These are phyloP conservation scores for Chironomus tepperi DNA, from an alignment of 1,140 invertebrate genomes.

Conservation along the genomic window DNA sequence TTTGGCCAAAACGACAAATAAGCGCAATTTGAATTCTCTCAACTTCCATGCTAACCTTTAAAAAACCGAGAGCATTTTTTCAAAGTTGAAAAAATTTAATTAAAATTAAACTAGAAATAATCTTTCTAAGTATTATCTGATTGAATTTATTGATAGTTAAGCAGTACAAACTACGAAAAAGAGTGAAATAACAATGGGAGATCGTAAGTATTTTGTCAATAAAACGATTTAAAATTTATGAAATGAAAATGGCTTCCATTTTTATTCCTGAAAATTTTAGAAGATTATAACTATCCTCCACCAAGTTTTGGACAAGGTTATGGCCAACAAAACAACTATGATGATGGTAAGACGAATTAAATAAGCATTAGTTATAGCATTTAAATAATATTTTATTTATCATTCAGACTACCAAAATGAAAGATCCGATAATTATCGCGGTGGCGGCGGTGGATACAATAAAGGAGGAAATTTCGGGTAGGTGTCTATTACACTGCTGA, in stretches of 20 bases:
- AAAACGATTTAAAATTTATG: background rate
- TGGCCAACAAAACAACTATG: background rate
- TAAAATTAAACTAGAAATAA: too few species aligned
- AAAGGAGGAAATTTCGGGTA: constrained; percentile 16
- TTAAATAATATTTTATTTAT: background rate
- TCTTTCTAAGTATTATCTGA: too few species aligned
- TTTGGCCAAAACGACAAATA: too few species aligned
- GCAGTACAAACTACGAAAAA: background rate
- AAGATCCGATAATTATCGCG: background rate
- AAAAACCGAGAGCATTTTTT: too few species aligned
- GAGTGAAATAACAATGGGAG: background rate
- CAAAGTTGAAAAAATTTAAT: too few species aligned
- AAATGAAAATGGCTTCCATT: background rate
- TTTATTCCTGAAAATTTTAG: background rate
- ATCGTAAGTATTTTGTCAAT: background rate
- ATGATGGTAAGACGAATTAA: background rate
- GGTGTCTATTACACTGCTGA: background rate
- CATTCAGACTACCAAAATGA: background rate
- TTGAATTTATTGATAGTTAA: background rate
- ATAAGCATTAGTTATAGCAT: background rate
- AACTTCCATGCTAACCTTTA: too few species aligned
- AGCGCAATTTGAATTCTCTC: too few species aligned
- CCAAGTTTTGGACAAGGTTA: background rate
- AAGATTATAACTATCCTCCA: background rate
- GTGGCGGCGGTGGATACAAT: background rate